A percentile compares a stretch with the other conserved stretches of the same genome.
These are phyloP conservation scores for Lasioglossum vierecki DNA, from an alignment of 2,888 invertebrate genomes.

Conservation along the genomic window DNA sequence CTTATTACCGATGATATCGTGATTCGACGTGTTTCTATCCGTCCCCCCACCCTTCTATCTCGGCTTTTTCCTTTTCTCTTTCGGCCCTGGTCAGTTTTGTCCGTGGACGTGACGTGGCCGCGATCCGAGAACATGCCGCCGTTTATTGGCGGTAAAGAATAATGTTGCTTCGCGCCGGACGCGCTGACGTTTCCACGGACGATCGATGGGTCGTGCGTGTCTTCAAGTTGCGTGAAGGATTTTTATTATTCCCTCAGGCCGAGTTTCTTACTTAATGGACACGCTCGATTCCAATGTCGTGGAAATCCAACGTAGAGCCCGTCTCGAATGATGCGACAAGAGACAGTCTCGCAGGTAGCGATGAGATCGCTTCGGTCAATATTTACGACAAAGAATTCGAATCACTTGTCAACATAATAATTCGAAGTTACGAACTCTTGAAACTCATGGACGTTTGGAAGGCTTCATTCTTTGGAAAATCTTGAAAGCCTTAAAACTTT, in stretches of 20 bases:
- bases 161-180: conserved; percentile 25
- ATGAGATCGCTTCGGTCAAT: no score
- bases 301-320: neutral
- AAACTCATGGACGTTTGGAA: no score
- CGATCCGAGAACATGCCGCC: conserved; percentile 3
- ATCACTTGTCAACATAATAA: no score
- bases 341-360: neutral
- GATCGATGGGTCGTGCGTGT: conserved; percentile 51
- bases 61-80: neutral
- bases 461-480: no score
- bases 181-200: conserved; percentile 18
- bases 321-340: neutral
- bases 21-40: conserved; percentile 36
- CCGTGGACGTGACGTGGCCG: neutral
- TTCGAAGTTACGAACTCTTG: no score
- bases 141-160: conserved; percentile 30
- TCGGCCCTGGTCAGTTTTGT: neutral
- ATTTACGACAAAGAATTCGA: no score
- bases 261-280: conserved; percentile 41
- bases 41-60: neutral
- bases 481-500: no score
- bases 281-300: conserved; percentile 8
- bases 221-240: conserved; percentile 43
- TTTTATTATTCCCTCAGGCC: conserved; percentile 25
- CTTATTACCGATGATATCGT: conserved; percentile 60